Percentiles rank a stretch among this genome's conserved stretches.
Evolutionary conservation across 1,140 invertebrate species (phyloP).

Genomic region (Cheumatopsyche charites): DNA sequence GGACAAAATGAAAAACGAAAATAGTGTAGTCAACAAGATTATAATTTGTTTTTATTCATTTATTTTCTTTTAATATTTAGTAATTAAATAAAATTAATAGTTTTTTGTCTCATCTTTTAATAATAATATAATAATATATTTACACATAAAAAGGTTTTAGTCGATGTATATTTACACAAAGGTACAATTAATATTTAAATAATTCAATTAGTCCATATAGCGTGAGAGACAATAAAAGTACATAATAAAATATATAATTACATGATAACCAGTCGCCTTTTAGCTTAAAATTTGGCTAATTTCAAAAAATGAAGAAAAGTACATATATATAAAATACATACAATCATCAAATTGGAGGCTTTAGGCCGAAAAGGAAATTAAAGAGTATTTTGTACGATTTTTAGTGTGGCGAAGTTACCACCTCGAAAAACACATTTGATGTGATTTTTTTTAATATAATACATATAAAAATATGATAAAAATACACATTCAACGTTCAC

Average conservation of each 20-base stretch:
- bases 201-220: slow-evolving; percentile 47
- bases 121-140: slow-evolving; percentile 47
- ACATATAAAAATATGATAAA: slow-evolving; percentile 32
- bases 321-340: slow-evolving; percentile 36
- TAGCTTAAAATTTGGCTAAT: slow-evolving; percentile 38
- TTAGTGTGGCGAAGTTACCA: slow-evolving; percentile 44
- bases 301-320: slow-evolving; percentile 30
- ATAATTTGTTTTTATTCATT: slow-evolving; percentile 50
- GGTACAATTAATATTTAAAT: slow-evolving; percentile 48
- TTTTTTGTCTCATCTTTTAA: slow-evolving; percentile 47
- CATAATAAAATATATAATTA: slow-evolving; percentile 43
- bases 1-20: slow-evolving; percentile 44
- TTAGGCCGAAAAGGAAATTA: slow-evolving; percentile 44
- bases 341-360: slow-evolving; percentile 34
- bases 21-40: slow-evolving; percentile 50
- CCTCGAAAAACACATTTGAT: slow-evolving; percentile 41
- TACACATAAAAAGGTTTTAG: slow-evolving; percentile 41
- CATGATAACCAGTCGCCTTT: slow-evolving; percentile 39
- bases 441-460: slow-evolving; percentile 39
- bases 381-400: slow-evolving; percentile 43
- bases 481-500: slow-evolving; percentile 21
- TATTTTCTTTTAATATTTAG: slow-evolving; percentile 50
- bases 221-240: slow-evolving; percentile 47
- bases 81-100: slow-evolving; percentile 50
- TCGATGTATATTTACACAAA: slow-evolving; percentile 44